These are phyloP conservation scores for Daubentonia madagascariensis DNA, from an alignment of 2,113 vertebrate species.

Conservation along the genomic window DNA sequence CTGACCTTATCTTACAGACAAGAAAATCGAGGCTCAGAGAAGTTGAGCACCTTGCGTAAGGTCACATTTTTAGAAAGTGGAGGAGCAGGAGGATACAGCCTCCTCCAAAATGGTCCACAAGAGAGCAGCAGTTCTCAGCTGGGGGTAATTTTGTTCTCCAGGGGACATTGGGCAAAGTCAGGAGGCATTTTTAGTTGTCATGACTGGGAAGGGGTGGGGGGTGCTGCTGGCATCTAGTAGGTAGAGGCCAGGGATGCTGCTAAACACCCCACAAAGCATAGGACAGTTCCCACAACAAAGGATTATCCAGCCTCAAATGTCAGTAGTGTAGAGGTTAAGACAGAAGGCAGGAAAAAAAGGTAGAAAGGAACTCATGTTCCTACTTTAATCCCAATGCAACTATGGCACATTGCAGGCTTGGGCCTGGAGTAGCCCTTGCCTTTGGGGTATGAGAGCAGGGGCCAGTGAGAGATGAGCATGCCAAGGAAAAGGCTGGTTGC, in stretches of 20 bases:
- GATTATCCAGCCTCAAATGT: background rate
- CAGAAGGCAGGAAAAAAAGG: background rate
- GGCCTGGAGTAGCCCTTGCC: no score
- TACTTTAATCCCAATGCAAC: background rate
- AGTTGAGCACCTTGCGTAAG: background rate
- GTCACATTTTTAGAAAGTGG: background rate
- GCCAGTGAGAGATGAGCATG: rapidly evolving
- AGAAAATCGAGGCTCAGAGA: background rate
- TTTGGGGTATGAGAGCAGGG: rapidly evolving
- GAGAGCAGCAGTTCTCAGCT: background rate
- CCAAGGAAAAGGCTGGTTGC: background rate
- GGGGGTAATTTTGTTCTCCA: background rate
- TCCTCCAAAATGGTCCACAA: background rate
- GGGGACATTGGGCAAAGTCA: background rate
- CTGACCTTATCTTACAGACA: background rate
- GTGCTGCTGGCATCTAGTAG: background rate
- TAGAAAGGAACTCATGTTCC: background rate
- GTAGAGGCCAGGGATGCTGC: background rate
- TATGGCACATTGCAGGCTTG: rapidly evolving
- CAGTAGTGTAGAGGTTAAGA: background rate
- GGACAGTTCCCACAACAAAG: no score
- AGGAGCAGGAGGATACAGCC: background rate
- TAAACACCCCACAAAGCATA: background rate
- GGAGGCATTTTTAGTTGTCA: background rate
- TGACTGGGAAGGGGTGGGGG: rapidly evolving